Evolutionary conservation across 2,888 invertebrate species (phyloP).

Genomic region (Caenorhabditis macrosperma): DNA sequence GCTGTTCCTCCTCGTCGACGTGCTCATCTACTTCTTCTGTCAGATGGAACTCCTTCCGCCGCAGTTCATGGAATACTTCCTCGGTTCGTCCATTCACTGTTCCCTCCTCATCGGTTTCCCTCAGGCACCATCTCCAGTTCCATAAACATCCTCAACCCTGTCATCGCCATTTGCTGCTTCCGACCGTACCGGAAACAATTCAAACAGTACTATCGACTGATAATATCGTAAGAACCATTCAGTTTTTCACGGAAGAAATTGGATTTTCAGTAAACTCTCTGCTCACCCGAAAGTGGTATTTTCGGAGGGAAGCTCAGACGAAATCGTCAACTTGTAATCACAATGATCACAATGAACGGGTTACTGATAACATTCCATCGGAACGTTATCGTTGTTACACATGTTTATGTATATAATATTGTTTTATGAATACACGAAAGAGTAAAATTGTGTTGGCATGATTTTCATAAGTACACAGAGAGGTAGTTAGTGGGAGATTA

Average conservation of each 20-base stretch:
- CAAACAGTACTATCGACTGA: slow-evolving; percentile 32
- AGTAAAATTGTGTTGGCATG: too few relatives aligned
- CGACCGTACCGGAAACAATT: slow-evolving; percentile 45
- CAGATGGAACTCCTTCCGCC: slow-evolving; percentile 47
- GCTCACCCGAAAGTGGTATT: slow-evolving; percentile 47
- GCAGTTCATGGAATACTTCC: slow-evolving; percentile 47
- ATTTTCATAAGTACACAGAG: neutral
- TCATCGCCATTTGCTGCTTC: slow-evolving; percentile 47
- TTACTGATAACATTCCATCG: neutral
- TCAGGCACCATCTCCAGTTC: slow-evolving; percentile 54
- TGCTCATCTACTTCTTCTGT: slow-evolving; percentile 50
- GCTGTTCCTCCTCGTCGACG: slow-evolving; percentile 43
- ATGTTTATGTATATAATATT: too few relatives aligned
- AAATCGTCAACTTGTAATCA: slow-evolving; percentile 45
- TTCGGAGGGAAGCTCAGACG: slow-evolving; percentile 43
- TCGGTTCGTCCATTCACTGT: slow-evolving; percentile 3
- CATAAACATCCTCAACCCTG: slow-evolving; percentile 50
- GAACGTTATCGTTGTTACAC: too few relatives aligned
- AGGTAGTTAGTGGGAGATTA: neutral
- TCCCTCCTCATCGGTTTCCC: neutral
- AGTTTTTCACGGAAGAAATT: neutral
- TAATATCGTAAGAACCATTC: slow-evolving; percentile 38
- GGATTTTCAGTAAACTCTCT: slow-evolving; percentile 47
- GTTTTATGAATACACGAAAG: too few relatives aligned
- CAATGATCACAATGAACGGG: slow-evolving; percentile 4